These are phyloP conservation scores for Drosophila sp. DNA, from an alignment of 1,140 invertebrate genomes.

Conservation along the genomic window DNA sequence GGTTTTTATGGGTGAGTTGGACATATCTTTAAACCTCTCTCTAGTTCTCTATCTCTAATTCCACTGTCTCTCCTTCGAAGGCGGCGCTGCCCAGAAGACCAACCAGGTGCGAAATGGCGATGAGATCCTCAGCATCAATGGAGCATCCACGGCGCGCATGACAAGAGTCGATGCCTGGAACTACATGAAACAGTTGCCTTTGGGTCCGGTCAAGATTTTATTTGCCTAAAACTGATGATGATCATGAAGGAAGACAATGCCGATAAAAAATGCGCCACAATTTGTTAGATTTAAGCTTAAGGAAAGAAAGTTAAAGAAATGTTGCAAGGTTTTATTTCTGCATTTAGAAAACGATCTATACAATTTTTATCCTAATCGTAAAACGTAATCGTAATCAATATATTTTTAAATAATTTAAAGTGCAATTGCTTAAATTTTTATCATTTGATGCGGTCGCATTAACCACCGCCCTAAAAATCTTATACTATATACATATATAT, in stretches of 20 bases:
- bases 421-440: constrained; percentile 67
- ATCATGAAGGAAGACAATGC: not conserved
- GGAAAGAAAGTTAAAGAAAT: not conserved
- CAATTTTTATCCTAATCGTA: constrained; percentile 47
- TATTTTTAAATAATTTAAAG: constrained; percentile 70
- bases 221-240: constrained; percentile 56
- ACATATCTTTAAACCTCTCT: not conserved
- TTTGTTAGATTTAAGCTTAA: constrained; percentile 71
- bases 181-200: constrained; percentile 93
- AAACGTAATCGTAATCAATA: constrained; percentile 53
- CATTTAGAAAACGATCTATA: constrained; percentile 58
- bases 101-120: constrained; percentile 93
- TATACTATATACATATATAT: no score
- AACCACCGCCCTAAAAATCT: constrained; percentile 23
- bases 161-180: constrained; percentile 97
- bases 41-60: not conserved
- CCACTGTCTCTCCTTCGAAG: constrained; percentile 79
- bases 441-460: constrained; percentile 41
- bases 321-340: constrained; percentile 50
- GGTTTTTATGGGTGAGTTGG: constrained; percentile 92
- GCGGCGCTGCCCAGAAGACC: constrained; percentile 95
- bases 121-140: constrained; percentile 93
- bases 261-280: constrained; percentile 67
- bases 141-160: constrained; percentile 91
- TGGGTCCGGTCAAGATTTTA: constrained; percentile 88